Percentiles rank a stretch among this genome's conserved stretches.
phyloP scores from a whole-genome alignment of 92 coral and sea anemone species.

The Parazoanthus swiftii region DNA sequence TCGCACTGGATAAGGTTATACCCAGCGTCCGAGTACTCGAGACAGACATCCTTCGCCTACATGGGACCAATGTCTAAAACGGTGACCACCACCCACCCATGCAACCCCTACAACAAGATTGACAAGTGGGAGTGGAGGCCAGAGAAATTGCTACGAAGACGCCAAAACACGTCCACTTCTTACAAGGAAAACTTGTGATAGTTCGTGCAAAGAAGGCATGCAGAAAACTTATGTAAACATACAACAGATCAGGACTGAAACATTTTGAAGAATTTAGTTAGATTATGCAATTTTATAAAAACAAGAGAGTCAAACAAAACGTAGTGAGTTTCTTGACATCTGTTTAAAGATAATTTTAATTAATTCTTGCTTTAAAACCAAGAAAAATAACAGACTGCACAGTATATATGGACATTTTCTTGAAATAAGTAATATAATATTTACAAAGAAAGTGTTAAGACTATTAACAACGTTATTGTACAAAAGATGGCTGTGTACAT shows the following conservation, averaged over 20 bases:
- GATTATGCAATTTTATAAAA: neutral
- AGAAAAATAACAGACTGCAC: neutral
- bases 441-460: neutral
- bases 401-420: neutral
- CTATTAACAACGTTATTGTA: neutral
- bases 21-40: slow-evolving; percentile 68
- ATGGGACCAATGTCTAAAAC: slow-evolving; percentile 85
- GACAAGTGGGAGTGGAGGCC: slow-evolving; percentile 64
- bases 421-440: neutral
- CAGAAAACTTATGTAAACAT: neutral
- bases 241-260: neutral
- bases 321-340: neutral
- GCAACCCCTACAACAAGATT: slow-evolving; percentile 86
- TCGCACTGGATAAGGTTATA: slow-evolving; percentile 44
- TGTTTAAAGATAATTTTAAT: too few relatives aligned
- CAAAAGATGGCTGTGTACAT: neutral
- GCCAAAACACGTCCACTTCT: slow-evolving; percentile 46
- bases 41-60: slow-evolving; percentile 70
- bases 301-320: too few relatives aligned
- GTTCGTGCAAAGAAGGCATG: neutral
- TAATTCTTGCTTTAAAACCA: neutral
- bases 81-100: slow-evolving; percentile 88
- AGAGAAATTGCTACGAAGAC: slow-evolving; percentile 58
- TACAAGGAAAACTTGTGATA: neutral
- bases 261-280: neutral